A percentile compares a stretch with the other conserved stretches of the same genome.
These are phyloP conservation scores for Formica aserva DNA, from an alignment of 2,888 invertebrate genomes.

Conservation along the genomic window DNA sequence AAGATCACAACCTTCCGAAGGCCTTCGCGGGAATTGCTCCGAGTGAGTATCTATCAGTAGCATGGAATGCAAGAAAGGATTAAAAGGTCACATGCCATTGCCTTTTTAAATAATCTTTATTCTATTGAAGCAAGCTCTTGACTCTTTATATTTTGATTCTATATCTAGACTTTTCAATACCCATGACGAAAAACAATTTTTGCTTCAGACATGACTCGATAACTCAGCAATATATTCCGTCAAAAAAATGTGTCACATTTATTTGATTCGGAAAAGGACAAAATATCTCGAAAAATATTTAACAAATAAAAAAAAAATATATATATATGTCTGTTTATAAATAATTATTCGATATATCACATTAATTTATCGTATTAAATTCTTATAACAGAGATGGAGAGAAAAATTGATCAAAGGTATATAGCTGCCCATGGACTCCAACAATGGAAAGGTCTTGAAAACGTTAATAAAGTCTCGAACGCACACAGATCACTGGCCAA, in stretches of 20 bases:
- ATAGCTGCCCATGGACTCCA: not conserved
- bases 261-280: not conserved
- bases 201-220: not conserved
- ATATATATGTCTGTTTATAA: not conserved
- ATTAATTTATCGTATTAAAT: conserved; percentile 9
- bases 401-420: conserved; percentile 8
- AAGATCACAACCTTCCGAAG: conserved; percentile 55
- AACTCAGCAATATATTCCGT: not conserved
- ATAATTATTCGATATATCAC: not conserved
- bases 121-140: not conserved
- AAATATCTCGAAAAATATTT: not conserved
- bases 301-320: not conserved
- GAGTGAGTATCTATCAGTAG: conserved; percentile 25
- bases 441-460: conserved; percentile 48
- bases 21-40: conserved; percentile 46
- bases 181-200: not conserved
- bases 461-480: conserved; percentile 51
- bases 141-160: not conserved
- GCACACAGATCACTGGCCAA: conserved; percentile 40
- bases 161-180: not conserved
- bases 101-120: conserved; percentile 11
- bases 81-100: conserved; percentile 4
- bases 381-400: not conserved
- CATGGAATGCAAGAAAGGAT: conserved; percentile 36
- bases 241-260: conserved; percentile 5